A percentile compares a stretch with the other conserved stretches of the same genome.
phyloP scores from a whole-genome alignment of 2,888 invertebrate genomes.

The Eurytoma adleriae region DNA sequence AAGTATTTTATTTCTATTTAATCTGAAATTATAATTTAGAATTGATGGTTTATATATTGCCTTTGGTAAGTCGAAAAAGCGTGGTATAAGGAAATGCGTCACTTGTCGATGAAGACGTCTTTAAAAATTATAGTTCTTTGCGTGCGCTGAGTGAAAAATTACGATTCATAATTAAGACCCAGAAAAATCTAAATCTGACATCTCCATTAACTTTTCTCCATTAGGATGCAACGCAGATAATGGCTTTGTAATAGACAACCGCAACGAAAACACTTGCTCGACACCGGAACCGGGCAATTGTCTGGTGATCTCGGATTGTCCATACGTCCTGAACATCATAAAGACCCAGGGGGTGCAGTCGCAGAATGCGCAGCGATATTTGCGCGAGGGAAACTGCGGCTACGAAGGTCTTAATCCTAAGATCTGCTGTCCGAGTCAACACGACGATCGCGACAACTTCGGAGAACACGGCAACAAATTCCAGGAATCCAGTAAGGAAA shows the following conservation, averaged over 20 bases:
- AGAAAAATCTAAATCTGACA: too few species aligned
- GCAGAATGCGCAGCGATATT: constrained; percentile 75
- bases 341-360: constrained; percentile 72
- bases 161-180: too few species aligned
- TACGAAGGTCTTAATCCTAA: constrained; percentile 79
- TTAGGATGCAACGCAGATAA: too few species aligned
- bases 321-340: constrained; percentile 73
- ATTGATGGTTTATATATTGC: too few species aligned
- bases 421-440: constrained; percentile 80
- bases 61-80: too few species aligned
- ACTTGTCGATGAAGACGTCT: too few species aligned
- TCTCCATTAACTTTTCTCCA: too few species aligned
- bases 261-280: constrained; percentile 66
- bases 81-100: too few species aligned
- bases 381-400: constrained; percentile 84
- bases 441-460: constrained; percentile 6
- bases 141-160: too few species aligned
- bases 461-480: not conserved
- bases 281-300: constrained; percentile 77
- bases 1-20: too few species aligned
- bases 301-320: constrained; percentile 76
- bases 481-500: constrained; percentile 7
- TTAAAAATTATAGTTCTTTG: too few species aligned
- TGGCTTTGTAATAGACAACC: not conserved
- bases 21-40: not conserved